Percentiles rank a stretch among this genome's conserved stretches.
Conservation (phyloP, 2,888 invertebrate genomes). For the Drosophila colorata region DNA sequence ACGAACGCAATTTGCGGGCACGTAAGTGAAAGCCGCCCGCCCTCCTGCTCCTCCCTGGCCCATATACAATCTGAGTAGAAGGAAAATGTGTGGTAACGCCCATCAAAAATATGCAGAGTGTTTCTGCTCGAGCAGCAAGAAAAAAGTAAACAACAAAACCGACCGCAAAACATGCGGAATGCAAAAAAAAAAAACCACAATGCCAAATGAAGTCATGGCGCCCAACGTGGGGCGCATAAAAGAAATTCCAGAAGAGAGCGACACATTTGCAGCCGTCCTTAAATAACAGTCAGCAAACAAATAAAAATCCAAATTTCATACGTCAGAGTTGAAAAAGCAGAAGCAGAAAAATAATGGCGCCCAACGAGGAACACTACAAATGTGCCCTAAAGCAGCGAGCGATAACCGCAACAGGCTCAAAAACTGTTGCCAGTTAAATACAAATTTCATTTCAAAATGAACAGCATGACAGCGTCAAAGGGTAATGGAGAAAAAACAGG, state of each 20-base stretch:
- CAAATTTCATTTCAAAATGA: conserved; percentile 25
- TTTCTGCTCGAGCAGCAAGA: conserved; percentile 2
- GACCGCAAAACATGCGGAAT: conserved; percentile 40
- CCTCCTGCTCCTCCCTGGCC: conserved; percentile 11
- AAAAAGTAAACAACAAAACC: conserved; percentile 34
- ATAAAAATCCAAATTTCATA: neutral
- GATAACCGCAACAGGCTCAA: neutral
- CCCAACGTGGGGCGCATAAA: conserved; percentile 17
- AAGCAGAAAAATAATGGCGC: conserved; percentile 6
- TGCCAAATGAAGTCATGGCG: conserved; percentile 31
- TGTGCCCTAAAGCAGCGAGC: too few relatives aligned
- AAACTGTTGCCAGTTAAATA: conserved; percentile 12
- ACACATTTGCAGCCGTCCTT: neutral
- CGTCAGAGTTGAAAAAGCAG: neutral
- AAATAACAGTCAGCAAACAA: neutral
- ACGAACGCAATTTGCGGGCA: conserved; percentile 51
- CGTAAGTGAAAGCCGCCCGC: conserved; percentile 7
- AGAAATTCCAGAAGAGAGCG: neutral
- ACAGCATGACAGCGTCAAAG: conserved; percentile 13
- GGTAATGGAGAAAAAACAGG: conserved; percentile 1
- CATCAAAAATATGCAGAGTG: conserved; percentile 31
- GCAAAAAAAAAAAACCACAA: conserved; percentile 31
- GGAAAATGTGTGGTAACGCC: conserved; percentile 23
- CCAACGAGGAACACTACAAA: conserved; percentile 2
- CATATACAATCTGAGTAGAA: conserved; percentile 24